Evolutionary conservation across 2,888 invertebrate species (phyloP).

Genomic region (Nymphalis urticae): DNA sequence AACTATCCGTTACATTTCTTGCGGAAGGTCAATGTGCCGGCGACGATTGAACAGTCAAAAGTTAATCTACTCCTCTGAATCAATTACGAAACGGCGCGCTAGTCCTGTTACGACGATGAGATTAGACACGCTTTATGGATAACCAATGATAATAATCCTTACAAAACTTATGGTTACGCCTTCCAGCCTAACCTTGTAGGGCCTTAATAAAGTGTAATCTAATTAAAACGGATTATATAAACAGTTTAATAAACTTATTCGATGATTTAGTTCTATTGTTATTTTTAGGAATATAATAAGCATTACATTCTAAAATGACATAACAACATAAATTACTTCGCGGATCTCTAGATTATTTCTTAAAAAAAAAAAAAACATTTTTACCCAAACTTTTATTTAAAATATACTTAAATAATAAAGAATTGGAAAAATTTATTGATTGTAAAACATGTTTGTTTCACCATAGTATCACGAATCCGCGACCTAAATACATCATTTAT

Average conservation of each 20-base stretch:
- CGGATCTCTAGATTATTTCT: too few species aligned
- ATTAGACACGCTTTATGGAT: conserved; percentile 63
- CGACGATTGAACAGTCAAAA: conserved; percentile 54
- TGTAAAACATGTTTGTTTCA: conserved; percentile 7
- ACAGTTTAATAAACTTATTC: conserved; percentile 23
- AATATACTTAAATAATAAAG: too few species aligned
- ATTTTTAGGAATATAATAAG: too few species aligned
- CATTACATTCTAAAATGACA: too few species aligned
- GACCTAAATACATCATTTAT: conserved; percentile 27
- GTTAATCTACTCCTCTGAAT: conserved; percentile 68
- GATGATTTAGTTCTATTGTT: background rate
- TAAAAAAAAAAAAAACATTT: too few species aligned
- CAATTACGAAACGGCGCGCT: conserved; percentile 62
- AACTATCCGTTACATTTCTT: conserved; percentile 54
- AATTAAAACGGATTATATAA: conserved; percentile 25
- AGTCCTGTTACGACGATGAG: conserved; percentile 66
- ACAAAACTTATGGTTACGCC: conserved; percentile 55
- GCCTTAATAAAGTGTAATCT: conserved; percentile 27
- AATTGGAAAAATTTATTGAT: background rate
- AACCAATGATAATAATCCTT: conserved; percentile 58
- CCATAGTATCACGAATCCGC: conserved; percentile 5
- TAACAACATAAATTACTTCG: too few species aligned
- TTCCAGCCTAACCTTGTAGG: conserved; percentile 31
- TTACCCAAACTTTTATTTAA: too few species aligned
- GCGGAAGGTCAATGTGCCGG: conserved; percentile 60